Conservation (phyloP, 2,888 invertebrate genomes). For the Ametastegia equiseti region DNA sequence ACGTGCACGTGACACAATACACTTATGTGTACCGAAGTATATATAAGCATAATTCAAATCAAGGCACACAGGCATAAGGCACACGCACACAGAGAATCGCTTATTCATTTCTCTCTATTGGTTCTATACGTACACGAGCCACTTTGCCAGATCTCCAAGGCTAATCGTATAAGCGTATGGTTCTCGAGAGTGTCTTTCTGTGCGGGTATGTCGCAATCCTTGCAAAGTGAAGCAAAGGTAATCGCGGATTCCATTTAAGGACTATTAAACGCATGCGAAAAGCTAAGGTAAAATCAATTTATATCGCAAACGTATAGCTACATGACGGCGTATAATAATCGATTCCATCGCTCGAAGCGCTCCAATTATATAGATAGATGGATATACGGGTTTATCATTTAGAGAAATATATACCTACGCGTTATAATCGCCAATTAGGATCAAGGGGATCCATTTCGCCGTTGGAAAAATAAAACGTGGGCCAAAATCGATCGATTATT, state of each 20-base stretch:
- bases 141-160: constrained; percentile 1
- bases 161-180: constrained; percentile 15
- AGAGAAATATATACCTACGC: neutral
- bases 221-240: neutral
- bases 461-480: no score
- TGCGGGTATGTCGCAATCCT: constrained; percentile 10
- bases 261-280: neutral
- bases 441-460: no score
- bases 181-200: neutral
- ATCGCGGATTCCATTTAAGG: constrained; percentile 3
- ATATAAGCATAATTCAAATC: neutral
- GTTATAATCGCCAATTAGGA: no score
- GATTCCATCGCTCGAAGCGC: neutral
- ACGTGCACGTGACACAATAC: neutral
- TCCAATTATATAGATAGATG: neutral
- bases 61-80: neutral
- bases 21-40: neutral
- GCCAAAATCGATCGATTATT: no score
- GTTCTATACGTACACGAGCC: neutral
- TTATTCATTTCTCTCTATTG: constrained; percentile 16
- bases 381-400: no score
- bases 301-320: neutral
- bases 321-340: neutral
- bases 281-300: neutral
- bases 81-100: neutral